Percentiles rank a stretch among this genome's conserved stretches.
Evolutionary conservation across 2,888 invertebrate species (phyloP).

Genomic region (Notodonta dromedarius): DNA sequence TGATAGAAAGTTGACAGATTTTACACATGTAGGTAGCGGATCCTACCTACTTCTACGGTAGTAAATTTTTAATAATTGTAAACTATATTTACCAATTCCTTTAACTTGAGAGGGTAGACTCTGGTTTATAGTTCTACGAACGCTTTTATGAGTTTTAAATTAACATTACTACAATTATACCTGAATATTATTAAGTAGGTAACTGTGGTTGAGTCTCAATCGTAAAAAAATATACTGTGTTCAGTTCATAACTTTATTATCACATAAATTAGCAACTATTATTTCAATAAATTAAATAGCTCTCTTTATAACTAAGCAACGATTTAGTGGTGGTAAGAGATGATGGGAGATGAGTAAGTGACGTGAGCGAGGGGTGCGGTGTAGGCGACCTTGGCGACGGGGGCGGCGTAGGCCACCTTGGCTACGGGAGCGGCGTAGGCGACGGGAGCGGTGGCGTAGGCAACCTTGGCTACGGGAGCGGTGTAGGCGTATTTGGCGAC

Average conservation of each 20-base stretch:
- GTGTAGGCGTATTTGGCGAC: slow-evolving; percentile 45
- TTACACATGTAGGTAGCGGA: slow-evolving; percentile 23
- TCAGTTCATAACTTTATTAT: slow-evolving; percentile 6
- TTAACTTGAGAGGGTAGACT: no score
- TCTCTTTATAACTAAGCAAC: slow-evolving; percentile 12
- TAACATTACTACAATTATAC: no score
- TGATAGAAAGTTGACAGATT: slow-evolving; percentile 60
- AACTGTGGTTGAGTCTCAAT: not conserved
- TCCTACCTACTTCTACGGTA: no score
- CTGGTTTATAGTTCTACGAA: no score
- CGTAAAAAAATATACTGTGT: not conserved
- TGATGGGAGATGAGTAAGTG: slow-evolving; percentile 64
- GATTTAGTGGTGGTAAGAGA: slow-evolving; percentile 71
- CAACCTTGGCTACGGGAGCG: slow-evolving; percentile 30
- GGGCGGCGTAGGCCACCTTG: slow-evolving; percentile 31
- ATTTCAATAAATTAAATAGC: slow-evolving; percentile 53
- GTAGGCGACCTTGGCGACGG: slow-evolving; percentile 40
- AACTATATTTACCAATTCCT: no score
- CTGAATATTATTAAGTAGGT: no score
- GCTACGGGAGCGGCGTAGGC: slow-evolving; percentile 39
- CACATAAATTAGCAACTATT: slow-evolving; percentile 30
- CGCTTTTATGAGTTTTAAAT: no score
- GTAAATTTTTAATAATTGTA: no score
- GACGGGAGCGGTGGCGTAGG: slow-evolving; percentile 45
- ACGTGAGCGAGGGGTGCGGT: slow-evolving; percentile 55